Percentiles rank a stretch among this genome's conserved stretches.
Evolutionary conservation across 2,888 invertebrate species (phyloP).

Genomic region (Plebejus argus): DNA sequence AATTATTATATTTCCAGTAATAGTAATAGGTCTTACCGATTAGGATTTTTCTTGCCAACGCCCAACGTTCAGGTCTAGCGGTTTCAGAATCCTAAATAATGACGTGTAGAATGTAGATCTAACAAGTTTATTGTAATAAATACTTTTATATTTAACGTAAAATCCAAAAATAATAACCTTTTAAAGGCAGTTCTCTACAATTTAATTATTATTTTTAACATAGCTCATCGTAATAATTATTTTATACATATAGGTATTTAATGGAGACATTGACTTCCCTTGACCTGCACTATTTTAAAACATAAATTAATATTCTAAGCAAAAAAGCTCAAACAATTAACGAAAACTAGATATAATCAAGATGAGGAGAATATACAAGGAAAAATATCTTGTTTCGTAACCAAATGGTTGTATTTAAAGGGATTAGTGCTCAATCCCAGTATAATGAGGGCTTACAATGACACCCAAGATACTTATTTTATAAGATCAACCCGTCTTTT

Average conservation of each 20-base stretch:
- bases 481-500: neutral
- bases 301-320: too few relatives aligned
- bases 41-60: neutral
- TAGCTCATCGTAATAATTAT: neutral
- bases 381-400: neutral
- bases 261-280: neutral
- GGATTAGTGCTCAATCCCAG: constrained; percentile 3
- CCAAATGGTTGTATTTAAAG: neutral
- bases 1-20: neutral
- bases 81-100: neutral
- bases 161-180: neutral
- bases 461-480: neutral
- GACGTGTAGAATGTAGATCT: neutral
- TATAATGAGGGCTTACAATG: neutral
- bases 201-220: too few relatives aligned
- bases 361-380: neutral
- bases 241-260: neutral
- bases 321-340: neutral
- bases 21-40: neutral
- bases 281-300: neutral
- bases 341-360: neutral
- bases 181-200: too few relatives aligned
- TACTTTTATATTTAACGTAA: neutral
- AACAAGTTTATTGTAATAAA: neutral
- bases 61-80: neutral